Evolutionary conservation across 2,888 invertebrate species (phyloP), one percentile per base, ranked within the genome.

Genomic region (Thera britannica): DNA sequence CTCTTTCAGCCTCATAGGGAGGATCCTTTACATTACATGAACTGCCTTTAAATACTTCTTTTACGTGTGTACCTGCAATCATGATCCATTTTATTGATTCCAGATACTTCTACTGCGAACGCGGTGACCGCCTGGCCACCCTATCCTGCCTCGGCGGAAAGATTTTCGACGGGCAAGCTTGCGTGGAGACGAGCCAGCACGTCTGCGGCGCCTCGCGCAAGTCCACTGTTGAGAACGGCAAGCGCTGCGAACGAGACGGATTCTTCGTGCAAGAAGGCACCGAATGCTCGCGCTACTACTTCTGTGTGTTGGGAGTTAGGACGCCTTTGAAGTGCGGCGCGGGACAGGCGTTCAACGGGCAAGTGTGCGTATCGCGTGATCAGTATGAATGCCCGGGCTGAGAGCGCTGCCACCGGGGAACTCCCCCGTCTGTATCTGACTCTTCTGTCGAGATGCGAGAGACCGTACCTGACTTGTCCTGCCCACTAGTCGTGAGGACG

Each of bases 41-140:
- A 23, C 23, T 23, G 23, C 7, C 7, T 41, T 41, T 3, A 7
- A 41, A 41, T 38, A 44, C 8, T 9, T 36, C 51, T 55, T 5
- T 23, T 0, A 23, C 23, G 23, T 23, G 23, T 23, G 23, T 23
- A 48, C 12, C 41, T 36, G 44, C 9, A 46, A 9, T 46, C 11
- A 44, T 41, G 34, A 7, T 36, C 5, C 6, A 23, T 23, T 23
- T 23, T 23, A 23, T 55, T 12, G 1, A 82, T 84, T 88, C 72
- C 80, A 93, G 93, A 76, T 95, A 95, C 80, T 94, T 94, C 78
- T 95, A 94, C 84, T 95, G 95, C 83, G 90, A 94, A 72, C 92
- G 94, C 48, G 93, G 93, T 0, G 94, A 95, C 75, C 90, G 94
- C 23, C 83, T 95, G 12, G 93, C 94, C 1, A 94, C 95, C 0